Conservation (phyloP, 2,113 vertebrate species). For the Alligator mississippiensis region DNA sequence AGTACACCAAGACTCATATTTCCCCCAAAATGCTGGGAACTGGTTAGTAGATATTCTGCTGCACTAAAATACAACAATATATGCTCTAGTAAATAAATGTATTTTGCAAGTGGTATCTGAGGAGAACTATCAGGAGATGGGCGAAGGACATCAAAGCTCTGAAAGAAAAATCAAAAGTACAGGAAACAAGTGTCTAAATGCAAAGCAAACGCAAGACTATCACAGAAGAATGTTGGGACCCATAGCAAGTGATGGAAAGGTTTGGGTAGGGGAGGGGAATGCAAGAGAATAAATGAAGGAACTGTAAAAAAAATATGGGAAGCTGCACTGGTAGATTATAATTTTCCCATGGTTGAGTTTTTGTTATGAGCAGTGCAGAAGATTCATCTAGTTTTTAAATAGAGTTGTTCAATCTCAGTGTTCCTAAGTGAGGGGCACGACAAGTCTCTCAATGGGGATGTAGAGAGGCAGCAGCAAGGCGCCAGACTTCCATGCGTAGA, state of each 20-base stretch:
- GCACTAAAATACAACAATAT: conserved; percentile 15
- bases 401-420: neutral
- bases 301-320: neutral
- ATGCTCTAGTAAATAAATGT: conserved; percentile 3
- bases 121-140: neutral
- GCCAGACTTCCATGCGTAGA: too few species aligned
- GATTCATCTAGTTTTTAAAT: neutral
- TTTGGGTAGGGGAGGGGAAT: neutral
- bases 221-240: neutral
- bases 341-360: neutral
- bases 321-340: neutral
- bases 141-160: neutral
- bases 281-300: neutral
- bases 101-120: conserved; percentile 8
- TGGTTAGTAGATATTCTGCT: neutral
- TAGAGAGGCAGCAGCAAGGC: too few species aligned
- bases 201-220: neutral
- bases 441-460: too few species aligned
- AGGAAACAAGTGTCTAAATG: conserved; percentile 6
- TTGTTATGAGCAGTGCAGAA: conserved; percentile 11
- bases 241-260: neutral
- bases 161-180: neutral
- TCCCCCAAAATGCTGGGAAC: neutral
- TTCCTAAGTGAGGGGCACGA: too few species aligned
- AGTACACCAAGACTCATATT: neutral